These are phyloP conservation scores for Campoplex capitator DNA, from an alignment of 2,888 invertebrate genomes.

Conservation along the genomic window DNA sequence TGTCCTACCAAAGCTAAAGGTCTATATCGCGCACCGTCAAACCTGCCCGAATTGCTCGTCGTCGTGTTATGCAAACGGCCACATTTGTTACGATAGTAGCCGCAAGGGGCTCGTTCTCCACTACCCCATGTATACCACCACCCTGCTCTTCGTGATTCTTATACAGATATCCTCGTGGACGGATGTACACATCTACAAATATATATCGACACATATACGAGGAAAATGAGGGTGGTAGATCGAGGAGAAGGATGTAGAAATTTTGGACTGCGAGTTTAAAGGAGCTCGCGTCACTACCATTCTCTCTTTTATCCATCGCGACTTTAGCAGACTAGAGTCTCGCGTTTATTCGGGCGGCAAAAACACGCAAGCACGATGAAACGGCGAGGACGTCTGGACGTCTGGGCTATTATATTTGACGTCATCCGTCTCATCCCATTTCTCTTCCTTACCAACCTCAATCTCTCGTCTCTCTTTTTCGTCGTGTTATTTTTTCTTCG, in stretches of 20 bases:
- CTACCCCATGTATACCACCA: constrained; percentile 72
- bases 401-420: constrained; percentile 69
- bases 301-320: constrained; percentile 43
- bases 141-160: constrained; percentile 58
- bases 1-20: constrained; percentile 77
- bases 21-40: constrained; percentile 85
- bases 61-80: constrained; percentile 85
- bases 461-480: constrained; percentile 57
- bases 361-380: constrained; percentile 48
- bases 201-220: neutral
- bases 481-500: constrained; percentile 10
- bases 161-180: neutral
- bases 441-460: constrained; percentile 71
- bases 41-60: constrained; percentile 85
- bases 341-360: constrained; percentile 68
- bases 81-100: constrained; percentile 84
- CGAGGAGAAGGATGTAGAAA: constrained; percentile 21
- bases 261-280: constrained; percentile 34
- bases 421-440: constrained; percentile 66
- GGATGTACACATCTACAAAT: neutral
- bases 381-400: constrained; percentile 65
- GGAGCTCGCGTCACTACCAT: constrained; percentile 13
- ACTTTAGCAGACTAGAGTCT: constrained; percentile 43
- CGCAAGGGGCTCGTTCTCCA: constrained; percentile 82
- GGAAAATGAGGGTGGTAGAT: constrained; percentile 27